These are phyloP conservation scores for Apocrypta bakeri DNA, from an alignment of 1,140 invertebrate genomes.

Conservation along the genomic window DNA sequence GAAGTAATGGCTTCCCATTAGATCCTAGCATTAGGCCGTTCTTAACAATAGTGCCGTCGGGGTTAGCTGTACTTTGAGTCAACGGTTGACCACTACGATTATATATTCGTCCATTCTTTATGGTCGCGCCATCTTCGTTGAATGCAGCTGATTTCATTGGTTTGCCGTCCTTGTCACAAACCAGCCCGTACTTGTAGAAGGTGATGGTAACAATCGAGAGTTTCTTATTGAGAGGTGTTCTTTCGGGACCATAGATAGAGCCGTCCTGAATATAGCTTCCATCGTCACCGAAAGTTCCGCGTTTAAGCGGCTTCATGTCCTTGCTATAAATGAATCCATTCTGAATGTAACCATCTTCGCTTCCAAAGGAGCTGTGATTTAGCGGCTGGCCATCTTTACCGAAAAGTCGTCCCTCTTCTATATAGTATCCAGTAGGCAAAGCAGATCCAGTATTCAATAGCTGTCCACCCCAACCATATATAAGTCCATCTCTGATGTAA, in stretches of 20 bases:
- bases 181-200: conserved; percentile 66
- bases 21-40: conserved; percentile 64
- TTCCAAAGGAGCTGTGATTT: conserved; percentile 68
- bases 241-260: conserved; percentile 60
- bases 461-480: conserved; percentile 68
- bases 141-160: conserved; percentile 65
- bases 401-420: conserved; percentile 65
- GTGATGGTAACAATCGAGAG: conserved; percentile 61
- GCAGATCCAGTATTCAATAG: conserved; percentile 65
- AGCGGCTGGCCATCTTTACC: conserved; percentile 66
- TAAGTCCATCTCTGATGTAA: conserved; percentile 68
- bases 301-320: conserved; percentile 63
- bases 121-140: conserved; percentile 62
- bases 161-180: conserved; percentile 66
- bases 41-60: conserved; percentile 64
- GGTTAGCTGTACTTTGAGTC: conserved; percentile 59
- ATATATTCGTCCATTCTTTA: conserved; percentile 68
- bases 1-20: conserved; percentile 64
- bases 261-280: conserved; percentile 68
- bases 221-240: conserved; percentile 64
- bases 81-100: conserved; percentile 62
- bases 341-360: conserved; percentile 64
- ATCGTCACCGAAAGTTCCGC: conserved; percentile 66
- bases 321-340: conserved; percentile 68
- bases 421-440: conserved; percentile 63